Conservation (phyloP, 2,113 vertebrate genomes). For the Eulacestoma nigropectus region DNA sequence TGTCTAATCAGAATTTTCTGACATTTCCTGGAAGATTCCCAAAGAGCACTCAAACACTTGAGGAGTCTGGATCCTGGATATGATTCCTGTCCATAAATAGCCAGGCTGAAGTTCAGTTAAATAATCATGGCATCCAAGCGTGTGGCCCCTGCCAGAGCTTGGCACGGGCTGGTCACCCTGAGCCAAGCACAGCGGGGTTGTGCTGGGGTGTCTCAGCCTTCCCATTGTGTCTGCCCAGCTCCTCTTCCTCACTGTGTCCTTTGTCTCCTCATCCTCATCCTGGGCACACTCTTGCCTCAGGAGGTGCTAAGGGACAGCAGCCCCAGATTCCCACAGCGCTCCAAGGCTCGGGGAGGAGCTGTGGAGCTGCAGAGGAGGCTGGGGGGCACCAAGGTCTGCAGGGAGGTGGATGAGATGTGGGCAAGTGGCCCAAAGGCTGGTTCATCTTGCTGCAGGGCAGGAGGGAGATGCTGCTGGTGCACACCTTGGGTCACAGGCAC, state of each 20-base stretch:
- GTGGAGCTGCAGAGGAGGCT: not conserved
- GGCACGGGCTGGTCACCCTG: not conserved
- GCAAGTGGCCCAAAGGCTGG: not conserved
- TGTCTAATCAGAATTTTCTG: conserved; percentile 30
- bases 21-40: conserved; percentile 41
- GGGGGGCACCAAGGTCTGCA: not conserved
- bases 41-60: not conserved
- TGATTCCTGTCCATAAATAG: conserved; percentile 47
- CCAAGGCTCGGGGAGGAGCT: not conserved
- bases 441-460: not conserved
- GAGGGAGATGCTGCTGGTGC: not conserved
- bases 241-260: not conserved
- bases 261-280: not conserved
- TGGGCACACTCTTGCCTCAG: not conserved
- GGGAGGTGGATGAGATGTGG: not conserved
- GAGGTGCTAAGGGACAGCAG: not conserved
- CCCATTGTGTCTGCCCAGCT: not conserved
- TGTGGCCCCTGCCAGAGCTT: not conserved
- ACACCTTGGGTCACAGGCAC: not conserved
- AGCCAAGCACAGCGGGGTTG: fast-evolving
- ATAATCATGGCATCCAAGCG: not conserved
- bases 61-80: not conserved
- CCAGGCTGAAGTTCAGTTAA: not conserved
- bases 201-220: not conserved
- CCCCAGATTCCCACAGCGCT: fast-evolving